phyloP scores from a whole-genome alignment of 2,113 vertebrate species.

The human region GRCh38 chr2:78485501-78486000 shows the following conservation, averaged over 20 bases:
- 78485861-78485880: neutral
- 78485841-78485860: neutral
- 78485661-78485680: neutral
- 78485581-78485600: no score
- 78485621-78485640: no score
- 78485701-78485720: neutral
- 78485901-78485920: neutral
- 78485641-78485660: neutral
- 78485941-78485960: neutral
- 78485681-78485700: neutral
- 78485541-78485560: no score
- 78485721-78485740: neutral
- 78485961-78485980: neutral
- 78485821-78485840: neutral
- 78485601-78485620: no score
- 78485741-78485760: neutral
- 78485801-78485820: neutral
- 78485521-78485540: no score
- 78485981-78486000: neutral
- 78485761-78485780: neutral
- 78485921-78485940: neutral
- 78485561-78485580: no score
- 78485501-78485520: no score
- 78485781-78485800: neutral
- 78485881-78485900: neutral